Evolutionary conservation across 2,888 invertebrate genomes (phyloP).

Genomic region (Melanargia galathea): DNA sequence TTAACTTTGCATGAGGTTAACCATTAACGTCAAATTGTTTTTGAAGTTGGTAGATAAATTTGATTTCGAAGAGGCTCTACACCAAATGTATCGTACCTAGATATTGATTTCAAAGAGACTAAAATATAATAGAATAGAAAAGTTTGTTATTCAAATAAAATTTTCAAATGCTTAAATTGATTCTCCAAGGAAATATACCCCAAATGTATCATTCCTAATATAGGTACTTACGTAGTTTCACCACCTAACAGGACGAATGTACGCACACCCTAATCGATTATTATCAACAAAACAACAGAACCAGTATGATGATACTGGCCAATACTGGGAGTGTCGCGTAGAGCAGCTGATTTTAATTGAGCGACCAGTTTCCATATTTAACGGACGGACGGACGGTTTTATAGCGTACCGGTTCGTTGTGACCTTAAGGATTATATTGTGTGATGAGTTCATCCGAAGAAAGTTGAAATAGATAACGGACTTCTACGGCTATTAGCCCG

Average conservation of each 20-base stretch:
- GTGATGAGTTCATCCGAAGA: constrained; percentile 28
- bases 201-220: no score
- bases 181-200: no score
- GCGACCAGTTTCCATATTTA: constrained; percentile 48
- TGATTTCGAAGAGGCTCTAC: no score
- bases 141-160: no score
- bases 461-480: constrained; percentile 28
- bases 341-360: constrained; percentile 57
- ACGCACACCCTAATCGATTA: constrained; percentile 12
- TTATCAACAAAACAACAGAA: constrained; percentile 11
- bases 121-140: no score
- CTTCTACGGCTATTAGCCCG: neutral
- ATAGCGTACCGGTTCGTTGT: constrained; percentile 30
- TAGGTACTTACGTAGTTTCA: no score
- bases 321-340: constrained; percentile 52
- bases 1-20: constrained; percentile 12
- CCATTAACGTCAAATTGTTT: neutral
- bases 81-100: no score
- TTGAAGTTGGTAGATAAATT: no score
- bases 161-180: no score
- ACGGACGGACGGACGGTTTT: constrained; percentile 52
- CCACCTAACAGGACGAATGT: neutral
- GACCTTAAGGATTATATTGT: constrained; percentile 22
- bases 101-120: no score
- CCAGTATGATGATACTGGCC: constrained; percentile 43